Conservation (phyloP, 2,797 vertebrate species). For the Nannoperca obscura region DNA sequence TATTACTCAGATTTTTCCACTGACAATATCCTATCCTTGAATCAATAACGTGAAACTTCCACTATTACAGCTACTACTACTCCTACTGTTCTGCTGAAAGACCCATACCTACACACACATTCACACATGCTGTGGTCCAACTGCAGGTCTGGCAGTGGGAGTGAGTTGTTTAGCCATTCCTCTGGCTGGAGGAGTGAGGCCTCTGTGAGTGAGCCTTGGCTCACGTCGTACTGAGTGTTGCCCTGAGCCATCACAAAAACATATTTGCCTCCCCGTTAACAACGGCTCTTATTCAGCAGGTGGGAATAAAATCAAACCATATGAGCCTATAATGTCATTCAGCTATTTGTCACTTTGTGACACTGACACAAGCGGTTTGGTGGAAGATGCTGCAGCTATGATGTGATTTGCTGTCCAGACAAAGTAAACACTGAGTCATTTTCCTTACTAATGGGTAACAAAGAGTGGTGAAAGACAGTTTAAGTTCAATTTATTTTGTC, state of each 20-base stretch:
- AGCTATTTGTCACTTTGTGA: constrained; percentile 21
- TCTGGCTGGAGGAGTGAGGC: constrained; percentile 78
- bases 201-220: constrained; percentile 62
- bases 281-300: constrained; percentile 55
- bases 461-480: constrained; percentile 16
- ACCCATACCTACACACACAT: constrained; percentile 5
- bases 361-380: constrained; percentile 1
- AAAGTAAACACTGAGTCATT: constrained; percentile 37
- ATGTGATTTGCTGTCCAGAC: constrained; percentile 18
- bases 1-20: not conserved
- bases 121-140: constrained; percentile 30
- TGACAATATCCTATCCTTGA: constrained; percentile 12
- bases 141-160: constrained; percentile 68
- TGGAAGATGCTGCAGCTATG: constrained; percentile 6
- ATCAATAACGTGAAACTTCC: constrained; percentile 18
- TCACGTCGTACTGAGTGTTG: constrained; percentile 69
- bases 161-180: constrained; percentile 81
- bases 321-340: constrained; percentile 47
- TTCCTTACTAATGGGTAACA: not conserved
- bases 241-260: constrained; percentile 71
- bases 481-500: constrained; percentile 1
- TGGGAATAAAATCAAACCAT: constrained; percentile 61
- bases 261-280: constrained; percentile 63
- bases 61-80: constrained; percentile 8
- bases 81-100: constrained; percentile 35